Evolutionary conservation across 2,113 vertebrate genomes (phyloP).

Genomic region (Mus spicilegus): DNA sequence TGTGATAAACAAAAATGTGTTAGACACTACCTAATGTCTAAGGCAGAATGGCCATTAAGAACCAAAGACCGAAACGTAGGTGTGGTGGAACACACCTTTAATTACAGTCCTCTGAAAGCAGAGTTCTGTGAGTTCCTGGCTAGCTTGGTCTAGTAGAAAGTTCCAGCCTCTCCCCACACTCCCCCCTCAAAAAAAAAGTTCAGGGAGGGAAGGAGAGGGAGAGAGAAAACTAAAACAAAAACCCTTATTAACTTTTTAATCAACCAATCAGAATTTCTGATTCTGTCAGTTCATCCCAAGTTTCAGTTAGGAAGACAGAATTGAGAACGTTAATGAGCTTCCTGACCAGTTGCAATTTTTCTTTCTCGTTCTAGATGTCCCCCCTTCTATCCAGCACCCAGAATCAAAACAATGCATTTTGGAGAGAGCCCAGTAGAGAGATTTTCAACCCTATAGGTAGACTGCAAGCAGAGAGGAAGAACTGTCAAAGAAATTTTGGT

Average conservation of each 20-base stretch:
- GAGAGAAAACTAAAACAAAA: not conserved
- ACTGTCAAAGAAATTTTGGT: not conserved
- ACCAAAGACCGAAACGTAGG: not conserved
- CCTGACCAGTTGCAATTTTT: slow-evolving; percentile 36
- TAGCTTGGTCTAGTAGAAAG: not conserved
- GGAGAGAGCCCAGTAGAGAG: not conserved
- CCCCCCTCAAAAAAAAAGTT: no score
- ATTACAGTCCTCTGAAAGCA: not conserved
- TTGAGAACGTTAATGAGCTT: slow-evolving; percentile 39
- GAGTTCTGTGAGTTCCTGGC: not conserved
- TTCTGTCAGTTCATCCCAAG: not conserved
- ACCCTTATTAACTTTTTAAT: not conserved
- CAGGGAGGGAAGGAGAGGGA: not conserved
- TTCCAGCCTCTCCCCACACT: accelerated
- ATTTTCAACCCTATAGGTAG: not conserved
- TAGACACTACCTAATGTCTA: not conserved
- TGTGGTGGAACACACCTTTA: not conserved
- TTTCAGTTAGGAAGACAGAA: slow-evolving; percentile 5
- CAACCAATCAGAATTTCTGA: not conserved
- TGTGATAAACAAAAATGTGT: slow-evolving; percentile 40
- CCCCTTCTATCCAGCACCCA: slow-evolving; percentile 1
- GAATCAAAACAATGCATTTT: slow-evolving; percentile 39
- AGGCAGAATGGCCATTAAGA: slow-evolving; percentile 23
- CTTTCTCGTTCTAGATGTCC: slow-evolving; percentile 37
- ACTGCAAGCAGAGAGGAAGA: slow-evolving; percentile 18